phyloP scores from a whole-genome alignment of 1,140 invertebrate species.

The Stegodyphus mimosarum region DNA sequence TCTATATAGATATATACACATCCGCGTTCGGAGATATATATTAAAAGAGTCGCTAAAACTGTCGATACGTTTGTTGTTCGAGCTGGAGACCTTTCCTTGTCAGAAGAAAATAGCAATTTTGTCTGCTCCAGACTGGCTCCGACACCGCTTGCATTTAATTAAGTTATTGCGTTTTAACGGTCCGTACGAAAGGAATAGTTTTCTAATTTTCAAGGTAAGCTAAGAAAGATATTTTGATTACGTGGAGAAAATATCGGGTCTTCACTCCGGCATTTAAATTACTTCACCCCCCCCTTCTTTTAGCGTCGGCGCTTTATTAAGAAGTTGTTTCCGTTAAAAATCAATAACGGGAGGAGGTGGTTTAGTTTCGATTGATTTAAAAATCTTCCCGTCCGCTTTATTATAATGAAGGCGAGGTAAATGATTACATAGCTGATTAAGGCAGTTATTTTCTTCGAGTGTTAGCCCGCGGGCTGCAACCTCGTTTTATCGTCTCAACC shows the following conservation, averaged over 20 bases:
- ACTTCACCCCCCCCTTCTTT: conserved; percentile 23
- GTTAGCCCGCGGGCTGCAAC: conserved; percentile 27
- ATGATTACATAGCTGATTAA: conserved; percentile 60
- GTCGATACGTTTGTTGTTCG: conserved; percentile 57
- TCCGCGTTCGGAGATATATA: conserved; percentile 16
- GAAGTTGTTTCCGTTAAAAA: conserved; percentile 60
- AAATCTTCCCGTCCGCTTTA: conserved; percentile 54
- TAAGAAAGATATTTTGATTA: conserved; percentile 61
- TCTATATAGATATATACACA: conserved; percentile 42
- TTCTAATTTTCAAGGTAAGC: conserved; percentile 61
- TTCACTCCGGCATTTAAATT: conserved; percentile 58
- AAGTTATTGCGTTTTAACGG: conserved; percentile 60
- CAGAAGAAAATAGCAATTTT: conserved; percentile 59
- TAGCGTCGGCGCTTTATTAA: conserved; percentile 51
- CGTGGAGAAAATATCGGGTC: conserved; percentile 58
- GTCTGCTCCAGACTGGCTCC: conserved; percentile 28
- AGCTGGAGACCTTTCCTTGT: conserved; percentile 31
- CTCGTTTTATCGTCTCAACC: conserved; percentile 41
- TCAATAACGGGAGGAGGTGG: conserved; percentile 38
- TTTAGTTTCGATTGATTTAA: conserved; percentile 53
- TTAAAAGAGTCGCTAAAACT: conserved; percentile 49
- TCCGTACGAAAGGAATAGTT: conserved; percentile 33
- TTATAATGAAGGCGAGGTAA: conserved; percentile 59
- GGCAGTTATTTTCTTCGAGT: conserved; percentile 60
- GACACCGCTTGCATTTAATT: conserved; percentile 59